Evolutionary conservation across 2,888 invertebrate species (phyloP).

Genomic region (Rhaphigaster nebulosa): DNA sequence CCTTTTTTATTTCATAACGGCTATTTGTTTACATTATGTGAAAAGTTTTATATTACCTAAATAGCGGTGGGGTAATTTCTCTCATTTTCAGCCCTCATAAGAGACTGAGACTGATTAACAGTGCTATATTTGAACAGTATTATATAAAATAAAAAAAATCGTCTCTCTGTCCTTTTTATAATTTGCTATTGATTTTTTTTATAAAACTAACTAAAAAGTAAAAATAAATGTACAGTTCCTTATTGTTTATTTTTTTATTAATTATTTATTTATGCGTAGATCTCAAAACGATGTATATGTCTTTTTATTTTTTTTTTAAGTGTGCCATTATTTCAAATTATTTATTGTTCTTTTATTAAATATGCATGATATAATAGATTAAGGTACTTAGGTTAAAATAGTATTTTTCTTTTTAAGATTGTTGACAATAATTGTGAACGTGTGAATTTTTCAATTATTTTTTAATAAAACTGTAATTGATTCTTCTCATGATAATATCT

Average conservation of each 20-base stretch:
- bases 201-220: constrained; percentile 17
- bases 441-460: neutral
- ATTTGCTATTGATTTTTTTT: constrained; percentile 11
- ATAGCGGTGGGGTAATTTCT: neutral
- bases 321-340: constrained; percentile 56
- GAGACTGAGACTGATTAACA: constrained; percentile 54
- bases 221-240: constrained; percentile 53
- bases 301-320: constrained; percentile 30
- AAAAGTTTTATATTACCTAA: neutral
- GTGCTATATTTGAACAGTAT: constrained; percentile 56
- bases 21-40: neutral
- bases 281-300: constrained; percentile 39
- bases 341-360: constrained; percentile 45
- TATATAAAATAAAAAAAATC: constrained; percentile 42
- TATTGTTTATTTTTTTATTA: constrained; percentile 45
- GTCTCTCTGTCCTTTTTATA: constrained; percentile 52
- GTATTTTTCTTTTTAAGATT: neutral
- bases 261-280: constrained; percentile 54
- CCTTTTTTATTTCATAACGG: neutral
- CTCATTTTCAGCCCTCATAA: constrained; percentile 34
- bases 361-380: constrained; percentile 47
- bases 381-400: constrained; percentile 21
- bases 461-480: neutral
- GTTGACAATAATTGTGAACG: constrained; percentile 10
- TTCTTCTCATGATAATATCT: neutral